Base-by-base conservation (phyloP, 2,113 vertebrate species). In the Romanogobio albipinnatus region DNA sequence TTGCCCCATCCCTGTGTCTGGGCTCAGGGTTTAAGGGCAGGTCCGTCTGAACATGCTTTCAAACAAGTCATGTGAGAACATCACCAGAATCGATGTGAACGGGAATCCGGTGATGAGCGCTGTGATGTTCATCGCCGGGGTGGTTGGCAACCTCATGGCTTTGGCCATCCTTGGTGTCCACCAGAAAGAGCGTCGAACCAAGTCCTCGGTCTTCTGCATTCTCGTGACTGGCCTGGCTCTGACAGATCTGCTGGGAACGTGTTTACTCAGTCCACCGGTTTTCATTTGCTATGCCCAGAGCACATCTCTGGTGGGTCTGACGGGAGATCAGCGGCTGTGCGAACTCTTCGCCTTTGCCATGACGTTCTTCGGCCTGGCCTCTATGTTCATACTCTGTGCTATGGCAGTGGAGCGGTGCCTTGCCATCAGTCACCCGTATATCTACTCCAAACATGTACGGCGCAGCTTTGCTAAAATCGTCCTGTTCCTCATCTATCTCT, bases 391-490 rank as follows among this genome's bases (percentile, higher is more conserved):
- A 81, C 92, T 98, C 17, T 96, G 93, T 2, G 92, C 96, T 86
- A 98, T 98, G 96, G 96, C 96, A 0, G 94, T 97, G 89, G 97
- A 98, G 84, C 94, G 96, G 49, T 98, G 96, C 91, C 92, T 97
- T 88, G 96, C 97, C n/a, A 95, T 98, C 91, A 97, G 96, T 89
- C 95, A 96, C 90, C 96, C 97, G 0, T 98, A 97, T 83, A 91
- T 95, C 43, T 98, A 98, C 87, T 92, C 96, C 0, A 94, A 94
- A 53, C 93, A 94, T 87, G 92, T 96, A 1, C 91, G 91, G 0
- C 92, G 92, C 0, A 91, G 90, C 82, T 94, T 95, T 19, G 95
- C 95, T 80, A 96, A 96, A 87, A 76, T 87, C 3, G 86, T 89
- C 0, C 93, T 98, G n/a, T 90, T 95, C 0, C 85, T 91, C 43